Conservation (phyloP, 1,140 invertebrate species). For the Acarapis woodi region DNA sequence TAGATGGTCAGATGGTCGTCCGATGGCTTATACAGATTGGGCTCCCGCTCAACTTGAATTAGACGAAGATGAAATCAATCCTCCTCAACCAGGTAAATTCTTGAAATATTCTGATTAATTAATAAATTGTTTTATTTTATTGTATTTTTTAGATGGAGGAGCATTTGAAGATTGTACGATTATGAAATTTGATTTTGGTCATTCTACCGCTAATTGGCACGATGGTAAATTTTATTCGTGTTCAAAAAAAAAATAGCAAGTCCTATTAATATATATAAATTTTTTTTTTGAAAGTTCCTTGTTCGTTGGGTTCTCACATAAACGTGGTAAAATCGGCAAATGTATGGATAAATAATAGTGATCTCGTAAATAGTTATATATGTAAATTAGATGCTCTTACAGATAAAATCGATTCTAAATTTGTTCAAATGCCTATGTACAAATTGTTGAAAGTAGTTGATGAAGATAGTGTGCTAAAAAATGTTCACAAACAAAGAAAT, state of each 20-base stretch:
- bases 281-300: not conserved
- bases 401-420: not conserved
- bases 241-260: slow-evolving; percentile 9
- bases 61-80: slow-evolving; percentile 2
- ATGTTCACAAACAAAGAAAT: slow-evolving; percentile 9
- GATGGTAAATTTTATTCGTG: too few relatives aligned
- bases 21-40: slow-evolving; percentile 16
- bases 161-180: slow-evolving; percentile 16
- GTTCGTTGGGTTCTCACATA: slow-evolving; percentile 2
- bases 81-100: slow-evolving; percentile 14
- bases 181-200: slow-evolving; percentile 12
- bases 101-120: too few relatives aligned
- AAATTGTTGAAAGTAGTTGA: not conserved
- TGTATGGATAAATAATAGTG: not conserved
- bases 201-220: slow-evolving; percentile 15
- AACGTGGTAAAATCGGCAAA: not conserved
- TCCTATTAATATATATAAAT: not conserved
- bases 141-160: too few relatives aligned
- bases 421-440: slow-evolving; percentile 6
- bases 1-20: slow-evolving; percentile 15
- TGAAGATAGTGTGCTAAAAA: not conserved
- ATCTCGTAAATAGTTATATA: slow-evolving; percentile 12
- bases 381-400: slow-evolving; percentile 13
- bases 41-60: slow-evolving; percentile 5
- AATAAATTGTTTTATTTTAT: too few relatives aligned